phyloP scores from a whole-genome alignment of 2,797 vertebrate genomes.

The Neomorphus geoffroyi region DNA sequence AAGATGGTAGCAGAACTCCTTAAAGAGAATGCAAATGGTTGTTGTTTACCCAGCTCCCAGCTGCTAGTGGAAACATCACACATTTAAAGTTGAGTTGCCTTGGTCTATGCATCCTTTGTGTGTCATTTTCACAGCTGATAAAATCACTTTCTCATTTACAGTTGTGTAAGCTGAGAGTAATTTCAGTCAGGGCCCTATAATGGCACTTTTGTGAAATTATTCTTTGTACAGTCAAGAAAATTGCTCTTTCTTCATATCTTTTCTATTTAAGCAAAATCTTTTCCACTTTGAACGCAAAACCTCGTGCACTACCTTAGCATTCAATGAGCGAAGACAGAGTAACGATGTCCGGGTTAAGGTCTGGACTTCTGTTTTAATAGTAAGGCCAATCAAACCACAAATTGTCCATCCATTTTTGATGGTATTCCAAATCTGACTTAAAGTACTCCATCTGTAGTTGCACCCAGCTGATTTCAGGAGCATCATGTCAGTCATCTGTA shows the following conservation, averaged over 20 bases:
- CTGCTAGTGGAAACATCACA: not conserved
- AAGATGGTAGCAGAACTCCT: not conserved
- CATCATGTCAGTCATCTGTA: not conserved
- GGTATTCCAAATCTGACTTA: not conserved
- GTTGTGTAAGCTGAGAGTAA: not conserved
- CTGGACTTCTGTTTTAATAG: not conserved
- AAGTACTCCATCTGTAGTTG: not conserved
- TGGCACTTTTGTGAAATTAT: not conserved
- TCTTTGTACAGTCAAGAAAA: not conserved
- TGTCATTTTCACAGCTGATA: not conserved
- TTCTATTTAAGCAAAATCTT: not conserved
- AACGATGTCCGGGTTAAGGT: not conserved
- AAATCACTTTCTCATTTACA: not conserved
- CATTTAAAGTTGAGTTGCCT: not conserved
- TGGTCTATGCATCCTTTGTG: not conserved
- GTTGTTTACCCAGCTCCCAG: not conserved
- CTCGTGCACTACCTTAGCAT: not conserved
- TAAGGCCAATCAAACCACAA: not conserved
- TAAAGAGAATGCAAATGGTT: not conserved
- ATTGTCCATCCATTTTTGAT: not conserved
- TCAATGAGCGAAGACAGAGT: not conserved
- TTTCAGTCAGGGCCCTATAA: not conserved
- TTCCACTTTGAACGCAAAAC: not conserved
- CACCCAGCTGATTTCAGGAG: not conserved
- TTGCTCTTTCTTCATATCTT: not conserved